These are phyloP conservation scores for Tenodera sinensis DNA, from an alignment of 2,888 invertebrate genomes.

Conservation along the genomic window DNA sequence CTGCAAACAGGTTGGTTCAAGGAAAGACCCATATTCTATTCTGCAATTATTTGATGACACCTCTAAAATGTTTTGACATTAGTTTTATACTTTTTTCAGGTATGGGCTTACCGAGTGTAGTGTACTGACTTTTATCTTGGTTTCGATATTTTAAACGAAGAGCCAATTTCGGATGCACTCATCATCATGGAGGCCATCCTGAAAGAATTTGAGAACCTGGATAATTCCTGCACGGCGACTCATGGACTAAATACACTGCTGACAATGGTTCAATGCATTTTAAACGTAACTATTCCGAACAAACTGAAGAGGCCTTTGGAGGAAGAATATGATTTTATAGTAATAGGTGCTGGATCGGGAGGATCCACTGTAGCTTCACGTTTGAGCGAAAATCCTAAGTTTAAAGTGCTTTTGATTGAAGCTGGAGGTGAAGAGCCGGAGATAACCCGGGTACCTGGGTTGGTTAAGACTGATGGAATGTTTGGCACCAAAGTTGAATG, in stretches of 20 bases:
- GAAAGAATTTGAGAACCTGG: neutral
- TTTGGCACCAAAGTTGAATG: neutral
- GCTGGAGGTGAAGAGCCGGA: neutral
- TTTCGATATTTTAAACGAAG: no score
- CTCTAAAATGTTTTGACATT: no score
- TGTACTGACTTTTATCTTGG: no score
- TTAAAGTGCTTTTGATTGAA: neutral
- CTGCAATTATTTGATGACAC: no score
- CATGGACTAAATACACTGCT: neutral
- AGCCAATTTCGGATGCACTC: no score
- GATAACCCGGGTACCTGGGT: neutral
- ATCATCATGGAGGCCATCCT: neutral
- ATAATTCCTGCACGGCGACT: neutral
- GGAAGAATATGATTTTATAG: neutral
- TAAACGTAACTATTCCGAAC: neutral
- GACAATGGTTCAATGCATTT: neutral
- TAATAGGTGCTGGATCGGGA: neutral
- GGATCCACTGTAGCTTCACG: neutral
- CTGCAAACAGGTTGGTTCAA: no score
- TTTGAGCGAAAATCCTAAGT: neutral
- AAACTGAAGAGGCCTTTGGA: neutral
- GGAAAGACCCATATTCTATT: no score
- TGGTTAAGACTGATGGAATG: neutral
- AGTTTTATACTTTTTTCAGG: no score
- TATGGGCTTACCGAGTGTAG: no score